These are phyloP conservation scores for Drosophila dives DNA, from an alignment of 2,888 invertebrate species.

Conservation along the genomic window DNA sequence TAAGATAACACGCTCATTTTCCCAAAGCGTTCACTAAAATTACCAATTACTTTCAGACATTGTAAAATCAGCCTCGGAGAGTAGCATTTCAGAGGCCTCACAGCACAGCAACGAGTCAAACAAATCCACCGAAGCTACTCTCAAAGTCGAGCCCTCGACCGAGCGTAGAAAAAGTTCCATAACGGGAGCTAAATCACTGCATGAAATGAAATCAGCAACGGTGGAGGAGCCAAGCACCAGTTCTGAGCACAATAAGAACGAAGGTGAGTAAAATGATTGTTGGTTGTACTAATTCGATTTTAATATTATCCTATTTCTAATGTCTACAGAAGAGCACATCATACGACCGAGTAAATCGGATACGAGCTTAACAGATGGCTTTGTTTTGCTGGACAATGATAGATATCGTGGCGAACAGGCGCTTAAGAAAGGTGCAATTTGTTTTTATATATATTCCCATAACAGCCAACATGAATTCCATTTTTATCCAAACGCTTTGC, in stretches of 20 bases:
- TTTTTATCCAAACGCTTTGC: background rate
- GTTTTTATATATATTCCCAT: background rate
- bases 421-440: slow-evolving; percentile 82
- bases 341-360: slow-evolving; percentile 95
- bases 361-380: slow-evolving; percentile 95
- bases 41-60: slow-evolving; percentile 84
- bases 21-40: background rate
- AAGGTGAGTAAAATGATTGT: slow-evolving; percentile 47
- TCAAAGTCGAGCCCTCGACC: slow-evolving; percentile 24
- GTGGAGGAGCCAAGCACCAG: slow-evolving; percentile 77
- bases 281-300: background rate
- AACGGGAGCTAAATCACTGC: slow-evolving; percentile 84
- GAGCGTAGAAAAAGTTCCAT: slow-evolving; percentile 83
- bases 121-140: slow-evolving; percentile 88
- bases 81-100: slow-evolving; percentile 92
- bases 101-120: slow-evolving; percentile 90
- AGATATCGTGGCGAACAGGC: slow-evolving; percentile 79
- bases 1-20: slow-evolving; percentile 62
- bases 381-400: slow-evolving; percentile 90
- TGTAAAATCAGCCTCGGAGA: slow-evolving; percentile 94
- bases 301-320: slow-evolving; percentile 20
- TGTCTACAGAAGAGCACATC: slow-evolving; percentile 86
- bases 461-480: background rate
- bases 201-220: slow-evolving; percentile 85
- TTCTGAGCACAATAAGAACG: slow-evolving; percentile 61